Percentiles rank a stretch among this genome's conserved stretches.
Conservation (phyloP, 1,140 invertebrate species). For the Neodiprion fabricii region DNA sequence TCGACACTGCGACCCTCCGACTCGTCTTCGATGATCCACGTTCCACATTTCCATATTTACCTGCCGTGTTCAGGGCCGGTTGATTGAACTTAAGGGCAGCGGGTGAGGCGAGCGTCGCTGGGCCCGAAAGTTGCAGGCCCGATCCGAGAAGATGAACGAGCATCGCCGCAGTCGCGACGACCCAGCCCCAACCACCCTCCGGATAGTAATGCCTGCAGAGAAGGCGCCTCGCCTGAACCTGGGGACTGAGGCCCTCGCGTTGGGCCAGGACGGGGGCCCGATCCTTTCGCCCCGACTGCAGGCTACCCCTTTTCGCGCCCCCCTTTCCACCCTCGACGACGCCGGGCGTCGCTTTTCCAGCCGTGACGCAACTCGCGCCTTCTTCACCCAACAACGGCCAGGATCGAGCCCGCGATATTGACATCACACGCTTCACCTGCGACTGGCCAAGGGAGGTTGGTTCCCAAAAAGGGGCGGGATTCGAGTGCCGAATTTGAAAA, state of each 20-base stretch:
- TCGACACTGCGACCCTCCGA: too few relatives aligned
- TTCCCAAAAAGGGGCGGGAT: background rate
- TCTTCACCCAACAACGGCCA: constrained; percentile 40
- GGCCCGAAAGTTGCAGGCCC: constrained; percentile 69
- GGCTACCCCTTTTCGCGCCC: constrained; percentile 10
- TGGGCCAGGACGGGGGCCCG: too few relatives aligned
- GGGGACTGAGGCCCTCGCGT: constrained; percentile 21
- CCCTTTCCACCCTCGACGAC: background rate
- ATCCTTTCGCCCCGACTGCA: background rate
- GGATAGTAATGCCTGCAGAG: constrained; percentile 74
- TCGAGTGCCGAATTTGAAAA: background rate
- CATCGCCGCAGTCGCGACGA: constrained; percentile 71
- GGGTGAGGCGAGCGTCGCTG: constrained; percentile 43
- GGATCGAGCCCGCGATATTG: constrained; percentile 44
- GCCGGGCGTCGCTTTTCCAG: background rate
- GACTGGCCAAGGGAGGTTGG: background rate
- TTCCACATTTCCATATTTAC: constrained; percentile 29
- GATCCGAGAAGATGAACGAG: constrained; percentile 72
- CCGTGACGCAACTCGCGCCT: background rate
- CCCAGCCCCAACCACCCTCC: constrained; percentile 84
- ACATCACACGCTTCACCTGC: constrained; percentile 33
- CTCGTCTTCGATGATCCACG: too few relatives aligned
- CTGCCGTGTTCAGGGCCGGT: constrained; percentile 42
- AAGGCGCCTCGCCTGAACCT: constrained; percentile 39
- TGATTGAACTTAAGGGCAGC: constrained; percentile 45